These are phyloP conservation scores for Caenorhabditis virilis DNA, from an alignment of 2,888 invertebrate species.

Conservation along the genomic window DNA sequence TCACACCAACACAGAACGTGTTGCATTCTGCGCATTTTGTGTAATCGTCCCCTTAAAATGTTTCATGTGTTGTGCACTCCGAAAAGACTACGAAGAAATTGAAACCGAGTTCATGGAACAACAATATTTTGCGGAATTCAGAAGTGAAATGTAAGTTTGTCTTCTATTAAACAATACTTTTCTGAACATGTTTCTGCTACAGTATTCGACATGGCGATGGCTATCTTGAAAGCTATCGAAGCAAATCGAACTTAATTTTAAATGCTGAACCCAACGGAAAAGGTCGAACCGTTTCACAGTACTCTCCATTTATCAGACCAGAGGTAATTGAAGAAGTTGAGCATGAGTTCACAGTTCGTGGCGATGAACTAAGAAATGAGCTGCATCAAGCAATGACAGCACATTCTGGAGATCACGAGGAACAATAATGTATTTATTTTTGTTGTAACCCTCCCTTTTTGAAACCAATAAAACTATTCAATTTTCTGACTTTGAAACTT, in stretches of 20 bases:
- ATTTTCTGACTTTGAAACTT: not conserved
- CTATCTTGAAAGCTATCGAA: slow-evolving; percentile 31
- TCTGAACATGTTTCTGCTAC: not conserved
- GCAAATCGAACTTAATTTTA: slow-evolving; percentile 9
- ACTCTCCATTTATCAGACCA: slow-evolving; percentile 30
- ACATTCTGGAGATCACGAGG: slow-evolving; percentile 2
- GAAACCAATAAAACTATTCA: not conserved
- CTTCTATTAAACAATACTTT: not conserved
- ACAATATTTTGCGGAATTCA: slow-evolving; percentile 19
- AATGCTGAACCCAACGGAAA: not conserved
- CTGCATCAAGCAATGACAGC: slow-evolving; percentile 24
- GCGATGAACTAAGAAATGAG: slow-evolving; percentile 30
- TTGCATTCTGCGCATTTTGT: slow-evolving; percentile 18
- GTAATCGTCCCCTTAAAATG: slow-evolving; percentile 22
- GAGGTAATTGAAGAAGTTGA: slow-evolving; percentile 34
- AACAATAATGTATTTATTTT: not conserved
- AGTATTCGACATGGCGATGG: slow-evolving; percentile 33
- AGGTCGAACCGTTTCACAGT: slow-evolving; percentile 15
- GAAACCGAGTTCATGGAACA: slow-evolving; percentile 17
- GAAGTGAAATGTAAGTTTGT: slow-evolving; percentile 20
- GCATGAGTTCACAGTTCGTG: slow-evolving; percentile 33
- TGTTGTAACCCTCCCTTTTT: too few relatives aligned
- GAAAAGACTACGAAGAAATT: slow-evolving; percentile 32
- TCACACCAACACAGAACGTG: slow-evolving; percentile 19
- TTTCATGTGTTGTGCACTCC: slow-evolving; percentile 19